phyloP scores from a whole-genome alignment of 92 coral and sea anemone genomes.

The Pocillopora grandis region DNA sequence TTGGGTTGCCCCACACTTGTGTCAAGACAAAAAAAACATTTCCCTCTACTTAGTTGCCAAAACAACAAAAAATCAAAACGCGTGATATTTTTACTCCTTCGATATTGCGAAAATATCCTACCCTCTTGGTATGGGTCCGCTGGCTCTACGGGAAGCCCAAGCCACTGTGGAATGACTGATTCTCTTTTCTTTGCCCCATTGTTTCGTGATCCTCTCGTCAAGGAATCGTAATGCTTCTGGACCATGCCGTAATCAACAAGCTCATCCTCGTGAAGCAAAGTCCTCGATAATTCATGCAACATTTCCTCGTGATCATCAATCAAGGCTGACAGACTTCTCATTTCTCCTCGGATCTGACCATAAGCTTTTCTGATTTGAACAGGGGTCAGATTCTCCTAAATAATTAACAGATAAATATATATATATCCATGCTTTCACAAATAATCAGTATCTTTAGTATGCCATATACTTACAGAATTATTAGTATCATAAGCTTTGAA shows the following conservation, averaged over 20 bases:
- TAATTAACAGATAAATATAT: not conserved
- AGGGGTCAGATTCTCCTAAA: constrained; percentile 3
- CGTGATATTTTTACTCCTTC: no score
- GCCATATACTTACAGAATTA: no score
- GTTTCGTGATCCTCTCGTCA: constrained; percentile 11
- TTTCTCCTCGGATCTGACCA: constrained; percentile 26
- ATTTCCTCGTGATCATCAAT: not conserved
- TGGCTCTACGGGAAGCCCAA: constrained; percentile 56
- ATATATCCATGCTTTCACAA: no score
- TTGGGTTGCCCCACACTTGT: no score
- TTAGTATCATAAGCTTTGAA: no score
- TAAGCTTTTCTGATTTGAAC: constrained; percentile 42
- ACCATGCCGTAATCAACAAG: constrained; percentile 42
- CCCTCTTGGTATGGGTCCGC: constrained; percentile 34
- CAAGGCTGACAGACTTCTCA: constrained; percentile 7
- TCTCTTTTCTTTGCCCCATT: not conserved
- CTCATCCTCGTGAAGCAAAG: constrained; percentile 24
- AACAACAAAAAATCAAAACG: no score
- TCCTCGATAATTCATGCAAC: constrained; percentile 7
- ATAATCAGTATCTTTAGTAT: no score
- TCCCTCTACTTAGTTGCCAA: no score
- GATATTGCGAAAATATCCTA: not conserved
- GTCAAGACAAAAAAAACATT: no score
- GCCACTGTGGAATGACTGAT: constrained; percentile 79
- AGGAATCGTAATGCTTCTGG: constrained; percentile 50